Percentiles rank a stretch among this genome's conserved stretches.
Evolutionary conservation across 2,888 invertebrate species (phyloP).

Genomic region (Orchesella flavescens): DNA sequence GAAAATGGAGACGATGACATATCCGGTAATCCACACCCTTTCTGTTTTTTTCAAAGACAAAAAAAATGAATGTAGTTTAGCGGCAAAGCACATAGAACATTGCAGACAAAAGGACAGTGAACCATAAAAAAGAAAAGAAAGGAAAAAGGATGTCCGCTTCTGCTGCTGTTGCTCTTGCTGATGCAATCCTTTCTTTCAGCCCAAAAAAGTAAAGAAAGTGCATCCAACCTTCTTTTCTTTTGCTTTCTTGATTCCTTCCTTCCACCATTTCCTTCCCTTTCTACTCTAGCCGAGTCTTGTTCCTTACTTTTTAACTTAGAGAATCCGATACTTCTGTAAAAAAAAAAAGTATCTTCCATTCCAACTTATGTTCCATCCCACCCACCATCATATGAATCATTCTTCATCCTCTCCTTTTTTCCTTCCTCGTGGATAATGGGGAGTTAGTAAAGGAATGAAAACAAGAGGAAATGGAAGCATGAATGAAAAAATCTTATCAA

Average conservation of each 20-base stretch:
- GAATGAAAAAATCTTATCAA: constrained; percentile 39
- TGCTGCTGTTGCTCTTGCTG: constrained; percentile 9
- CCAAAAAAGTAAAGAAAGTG: constrained; percentile 1
- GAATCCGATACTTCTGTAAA: too few species aligned
- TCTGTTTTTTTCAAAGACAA: constrained; percentile 22
- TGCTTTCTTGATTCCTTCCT: not conserved
- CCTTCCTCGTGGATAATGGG: not conserved
- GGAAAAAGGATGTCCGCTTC: constrained; percentile 34
- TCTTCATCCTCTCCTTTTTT: constrained; percentile 2
- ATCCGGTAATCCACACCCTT: constrained; percentile 59
- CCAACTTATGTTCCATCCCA: too few species aligned
- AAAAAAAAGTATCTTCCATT: too few species aligned
- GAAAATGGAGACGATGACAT: constrained; percentile 29
- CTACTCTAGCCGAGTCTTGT: not conserved
- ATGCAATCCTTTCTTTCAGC: constrained; percentile 26
- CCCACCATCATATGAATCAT: constrained; percentile 2
- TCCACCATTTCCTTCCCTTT: constrained; percentile 2
- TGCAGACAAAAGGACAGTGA: constrained; percentile 14
- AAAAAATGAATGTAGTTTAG: constrained; percentile 12
- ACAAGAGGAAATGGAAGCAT: not conserved
- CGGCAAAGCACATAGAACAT: constrained; percentile 7
- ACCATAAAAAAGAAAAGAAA: not conserved
- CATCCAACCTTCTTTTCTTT: constrained; percentile 7
- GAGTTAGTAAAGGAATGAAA: not conserved
- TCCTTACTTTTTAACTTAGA: too few species aligned